Conservation (phyloP, 2,888 invertebrate species). For the Macrosoma leucophasiata region DNA sequence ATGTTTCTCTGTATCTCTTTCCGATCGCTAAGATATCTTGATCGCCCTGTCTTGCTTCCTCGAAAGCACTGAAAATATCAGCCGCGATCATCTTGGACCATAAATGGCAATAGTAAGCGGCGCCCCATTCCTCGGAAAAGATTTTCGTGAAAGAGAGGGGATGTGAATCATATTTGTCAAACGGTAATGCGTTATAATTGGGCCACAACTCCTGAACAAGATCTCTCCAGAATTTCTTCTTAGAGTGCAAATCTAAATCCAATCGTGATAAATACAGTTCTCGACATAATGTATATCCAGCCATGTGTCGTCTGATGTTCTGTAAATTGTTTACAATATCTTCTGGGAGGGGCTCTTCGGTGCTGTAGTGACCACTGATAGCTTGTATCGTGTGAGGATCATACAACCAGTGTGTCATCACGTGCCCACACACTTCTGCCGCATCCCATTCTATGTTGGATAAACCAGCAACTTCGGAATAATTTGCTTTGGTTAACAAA, state of each 20-base stretch:
- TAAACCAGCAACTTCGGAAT: conserved; percentile 89
- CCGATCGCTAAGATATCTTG: conserved; percentile 76
- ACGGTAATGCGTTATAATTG: conserved; percentile 84
- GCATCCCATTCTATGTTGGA: conserved; percentile 97
- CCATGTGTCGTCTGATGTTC: conserved; percentile 81
- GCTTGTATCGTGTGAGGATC: conserved; percentile 76
- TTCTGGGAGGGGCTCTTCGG: conserved; percentile 81
- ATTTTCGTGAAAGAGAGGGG: conserved; percentile 90
- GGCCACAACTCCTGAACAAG: conserved; percentile 87
- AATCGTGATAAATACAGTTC: conserved; percentile 88
- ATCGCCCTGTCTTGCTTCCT: conserved; percentile 77
- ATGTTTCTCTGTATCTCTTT: conserved; percentile 86
- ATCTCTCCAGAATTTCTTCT: conserved; percentile 88
- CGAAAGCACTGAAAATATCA: conserved; percentile 91
- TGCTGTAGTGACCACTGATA: conserved; percentile 85
- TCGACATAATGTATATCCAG: conserved; percentile 85
- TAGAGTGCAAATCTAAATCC: conserved; percentile 88
- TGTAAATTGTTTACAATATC: conserved; percentile 79
- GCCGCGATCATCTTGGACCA: conserved; percentile 95
- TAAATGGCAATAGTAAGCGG: conserved; percentile 88
- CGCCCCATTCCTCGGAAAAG: conserved; percentile 88
- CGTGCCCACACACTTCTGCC: conserved; percentile 86
- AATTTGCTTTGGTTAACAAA: conserved; percentile 86
- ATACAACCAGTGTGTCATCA: conserved; percentile 88
- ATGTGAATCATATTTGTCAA: conserved; percentile 87